Evolutionary conservation across 2,797 vertebrate species (phyloP).

Genomic region (Galago senegalensis): DNA sequence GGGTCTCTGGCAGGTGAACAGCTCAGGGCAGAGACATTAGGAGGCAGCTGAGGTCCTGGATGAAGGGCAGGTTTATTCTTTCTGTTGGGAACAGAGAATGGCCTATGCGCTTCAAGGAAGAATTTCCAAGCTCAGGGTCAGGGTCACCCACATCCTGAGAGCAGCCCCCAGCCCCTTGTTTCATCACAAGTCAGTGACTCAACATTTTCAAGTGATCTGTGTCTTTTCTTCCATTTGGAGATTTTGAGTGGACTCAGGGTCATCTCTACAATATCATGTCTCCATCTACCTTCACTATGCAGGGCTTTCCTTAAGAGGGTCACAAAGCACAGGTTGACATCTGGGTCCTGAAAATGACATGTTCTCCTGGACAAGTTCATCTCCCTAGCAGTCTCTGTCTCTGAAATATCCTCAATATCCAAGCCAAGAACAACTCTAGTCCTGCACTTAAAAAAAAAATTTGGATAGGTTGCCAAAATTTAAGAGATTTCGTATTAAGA

Average conservation of each 20-base stretch:
- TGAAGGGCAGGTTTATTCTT: neutral
- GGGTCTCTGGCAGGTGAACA: neutral
- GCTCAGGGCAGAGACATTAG: neutral
- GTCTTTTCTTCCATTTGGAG: neutral
- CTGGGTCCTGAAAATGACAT: neutral
- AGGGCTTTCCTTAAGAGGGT: neutral
- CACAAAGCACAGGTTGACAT: neutral
- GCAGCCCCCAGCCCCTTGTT: neutral
- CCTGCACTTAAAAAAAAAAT: neutral
- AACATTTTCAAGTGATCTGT: neutral
- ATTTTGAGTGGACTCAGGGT: neutral
- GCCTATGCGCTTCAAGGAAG: neutral
- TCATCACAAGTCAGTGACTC: neutral
- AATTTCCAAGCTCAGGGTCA: neutral
- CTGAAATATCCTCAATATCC: neutral
- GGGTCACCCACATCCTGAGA: neutral
- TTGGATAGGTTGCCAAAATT: conserved; percentile 14
- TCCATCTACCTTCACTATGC: neutral
- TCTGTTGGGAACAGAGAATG: neutral
- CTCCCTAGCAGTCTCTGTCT: neutral
- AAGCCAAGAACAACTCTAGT: neutral
- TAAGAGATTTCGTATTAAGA: conserved; percentile 58
- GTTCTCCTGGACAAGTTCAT: neutral
- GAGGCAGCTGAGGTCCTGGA: neutral
- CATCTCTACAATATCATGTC: neutral